Base-by-base conservation (phyloP, 2,888 invertebrate species). In the Pocota personata region DNA sequence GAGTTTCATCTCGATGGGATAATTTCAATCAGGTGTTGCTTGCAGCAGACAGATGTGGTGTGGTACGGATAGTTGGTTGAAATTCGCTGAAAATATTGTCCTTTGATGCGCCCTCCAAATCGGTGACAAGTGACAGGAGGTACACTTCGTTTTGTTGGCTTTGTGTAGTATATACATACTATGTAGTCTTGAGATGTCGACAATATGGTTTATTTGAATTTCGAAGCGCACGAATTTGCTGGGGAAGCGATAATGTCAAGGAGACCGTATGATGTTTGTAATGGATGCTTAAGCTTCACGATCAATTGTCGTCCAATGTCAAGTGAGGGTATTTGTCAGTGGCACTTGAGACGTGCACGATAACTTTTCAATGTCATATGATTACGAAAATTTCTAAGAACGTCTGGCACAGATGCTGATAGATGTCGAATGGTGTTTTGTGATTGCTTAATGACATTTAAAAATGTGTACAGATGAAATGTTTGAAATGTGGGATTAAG, bases 291-390 rank as follows among this genome's bases (percentile, higher is more conserved):
- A 66, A 86, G 84, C 76, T 73, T 66, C 67, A 84, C 83, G 43
- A 84, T 84, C 83, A 69, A 83, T 79, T 57, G 73, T 76, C 71
- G 73, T 76, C 71, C 84, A 86, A 86, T 86, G 84, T 86, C 84
- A 80, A 80, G 75, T 80, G 84, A 71, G 80, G 66, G 64, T 55
- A 69, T 79, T 84, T 76, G 69, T 79, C 72, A 57, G 69, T 71
- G 76, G 75, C 84, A 86, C 84, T 80, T 76, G 84, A 76, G 75
- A 84, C 73, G 79, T 79, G 79, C 78, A 71, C 80, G 80, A 86
- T 86, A 80, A 76, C 80, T 86, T 86, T 80, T 86, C 84, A 86
- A 86, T 86, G 84, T 86, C 84, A 80, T 24, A 40, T 43, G 84
- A 80, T 86, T 71, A 66, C 66, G 55, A 86, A 80, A 75, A 43